These are phyloP conservation scores for Nycticorax nycticorax DNA, from an alignment of 2,113 vertebrate genomes.

Conservation along the genomic window DNA sequence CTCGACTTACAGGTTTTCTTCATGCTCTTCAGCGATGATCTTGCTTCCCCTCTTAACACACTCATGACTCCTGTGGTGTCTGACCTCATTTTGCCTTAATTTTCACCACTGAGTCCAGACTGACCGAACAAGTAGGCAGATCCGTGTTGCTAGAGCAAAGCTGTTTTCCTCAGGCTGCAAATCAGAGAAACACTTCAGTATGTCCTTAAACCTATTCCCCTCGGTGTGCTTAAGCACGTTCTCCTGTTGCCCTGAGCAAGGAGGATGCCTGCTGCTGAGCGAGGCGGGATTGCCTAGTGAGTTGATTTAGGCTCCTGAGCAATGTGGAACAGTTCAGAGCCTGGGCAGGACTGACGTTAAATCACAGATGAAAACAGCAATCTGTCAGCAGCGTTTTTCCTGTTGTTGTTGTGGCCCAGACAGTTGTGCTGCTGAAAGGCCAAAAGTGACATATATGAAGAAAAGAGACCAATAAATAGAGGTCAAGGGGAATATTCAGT, in stretches of 20 bases:
- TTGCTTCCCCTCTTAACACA: neutral
- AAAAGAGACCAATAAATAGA: neutral
- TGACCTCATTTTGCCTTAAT: neutral
- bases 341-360: neutral
- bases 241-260: neutral
- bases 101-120: neutral
- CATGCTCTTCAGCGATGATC: neutral
- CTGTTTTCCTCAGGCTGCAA: neutral
- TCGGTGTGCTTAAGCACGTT: neutral
- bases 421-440: neutral
- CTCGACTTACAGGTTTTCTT: neutral
- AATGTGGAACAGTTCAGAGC: neutral
- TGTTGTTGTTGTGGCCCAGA: neutral
- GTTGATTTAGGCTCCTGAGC: neutral
- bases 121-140: neutral
- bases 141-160: neutral
- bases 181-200: neutral
- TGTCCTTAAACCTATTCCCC: neutral
- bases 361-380: neutral
- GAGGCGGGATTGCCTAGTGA: neutral
- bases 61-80: neutral
- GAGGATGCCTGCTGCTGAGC: neutral
- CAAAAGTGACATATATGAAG: neutral
- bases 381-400: neutral
- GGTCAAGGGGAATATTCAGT: neutral